phyloP scores from a whole-genome alignment of 2,797 vertebrate species.

The Myotis vivesi region DNA sequence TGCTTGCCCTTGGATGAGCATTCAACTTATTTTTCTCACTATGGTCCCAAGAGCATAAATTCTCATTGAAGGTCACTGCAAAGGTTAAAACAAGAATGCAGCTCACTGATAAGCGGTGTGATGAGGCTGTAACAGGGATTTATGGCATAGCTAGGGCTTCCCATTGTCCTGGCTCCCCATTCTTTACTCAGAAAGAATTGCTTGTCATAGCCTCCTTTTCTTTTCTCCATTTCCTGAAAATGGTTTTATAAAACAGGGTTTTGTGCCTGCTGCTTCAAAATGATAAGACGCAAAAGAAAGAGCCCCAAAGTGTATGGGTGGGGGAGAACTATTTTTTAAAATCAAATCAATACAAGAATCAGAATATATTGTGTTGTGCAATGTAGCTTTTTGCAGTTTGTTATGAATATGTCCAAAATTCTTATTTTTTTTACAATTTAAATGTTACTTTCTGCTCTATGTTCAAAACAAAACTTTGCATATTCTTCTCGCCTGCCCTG shows the following conservation, averaged over 20 bases:
- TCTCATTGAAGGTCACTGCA: not conserved
- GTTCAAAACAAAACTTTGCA: not conserved
- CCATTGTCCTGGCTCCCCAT: slow-evolving; percentile 6
- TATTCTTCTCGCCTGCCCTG: not conserved
- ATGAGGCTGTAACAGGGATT: not conserved
- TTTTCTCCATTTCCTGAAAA: not conserved
- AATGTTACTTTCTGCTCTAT: not conserved
- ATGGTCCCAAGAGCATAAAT: slow-evolving; percentile 15
- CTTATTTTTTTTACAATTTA: not conserved
- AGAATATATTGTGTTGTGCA: not conserved
- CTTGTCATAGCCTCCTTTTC: not conserved
- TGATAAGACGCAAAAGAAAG: not conserved
- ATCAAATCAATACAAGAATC: not conserved
- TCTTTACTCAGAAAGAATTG: slow-evolving; percentile 32
- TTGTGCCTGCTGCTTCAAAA: not conserved
- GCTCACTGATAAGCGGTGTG: not conserved
- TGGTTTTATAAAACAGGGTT: not conserved
- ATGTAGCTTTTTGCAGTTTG: not conserved
- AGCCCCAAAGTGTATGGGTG: not conserved
- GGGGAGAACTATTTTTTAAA: not conserved
- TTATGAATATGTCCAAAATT: not conserved
- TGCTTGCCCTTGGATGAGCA: not conserved
- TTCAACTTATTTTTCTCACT: not conserved
- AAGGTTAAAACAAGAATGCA: not conserved
- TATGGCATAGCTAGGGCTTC: not conserved